Evolutionary conservation across 37 sponge, comb jelly and placozoan species (phyloP).

Genomic region (Haliclona indistincta): DNA sequence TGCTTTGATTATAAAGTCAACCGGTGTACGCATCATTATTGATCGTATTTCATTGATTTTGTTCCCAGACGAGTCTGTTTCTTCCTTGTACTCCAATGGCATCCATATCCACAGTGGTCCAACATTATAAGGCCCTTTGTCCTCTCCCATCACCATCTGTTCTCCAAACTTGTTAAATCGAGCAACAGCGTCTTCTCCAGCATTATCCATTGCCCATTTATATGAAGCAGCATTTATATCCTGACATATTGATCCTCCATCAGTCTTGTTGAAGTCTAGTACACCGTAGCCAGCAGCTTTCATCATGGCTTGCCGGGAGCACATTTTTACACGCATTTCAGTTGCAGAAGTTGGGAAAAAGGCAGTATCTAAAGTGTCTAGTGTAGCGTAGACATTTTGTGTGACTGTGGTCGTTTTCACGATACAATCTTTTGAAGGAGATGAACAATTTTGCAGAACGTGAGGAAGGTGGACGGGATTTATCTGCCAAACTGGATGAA

Average conservation of each 20-base stretch:
- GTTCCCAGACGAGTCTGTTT: constrained; percentile 37
- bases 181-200: constrained; percentile 27
- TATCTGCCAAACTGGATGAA: constrained; percentile 79
- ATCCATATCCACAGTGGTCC: constrained; percentile 75
- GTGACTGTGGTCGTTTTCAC: constrained; percentile 45
- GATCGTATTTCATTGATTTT: constrained; percentile 45
- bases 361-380: constrained; percentile 64
- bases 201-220: constrained; percentile 34
- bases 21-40: constrained; percentile 53
- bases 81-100: constrained; percentile 37
- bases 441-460: constrained; percentile 67
- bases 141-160: constrained; percentile 70
- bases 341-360: constrained; percentile 66
- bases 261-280: constrained; percentile 74
- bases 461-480: constrained; percentile 72
- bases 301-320: constrained; percentile 67
- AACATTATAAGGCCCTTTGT: constrained; percentile 70
- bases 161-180: constrained; percentile 56
- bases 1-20: constrained; percentile 25
- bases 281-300: constrained; percentile 61
- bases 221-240: constrained; percentile 60
- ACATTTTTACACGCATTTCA: constrained; percentile 74
- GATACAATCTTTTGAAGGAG: constrained; percentile 17
- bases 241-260: constrained; percentile 61
- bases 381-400: constrained; percentile 56